Base-by-base conservation (phyloP, 2,113 vertebrate genomes). In the Pitta sordida region DNA sequence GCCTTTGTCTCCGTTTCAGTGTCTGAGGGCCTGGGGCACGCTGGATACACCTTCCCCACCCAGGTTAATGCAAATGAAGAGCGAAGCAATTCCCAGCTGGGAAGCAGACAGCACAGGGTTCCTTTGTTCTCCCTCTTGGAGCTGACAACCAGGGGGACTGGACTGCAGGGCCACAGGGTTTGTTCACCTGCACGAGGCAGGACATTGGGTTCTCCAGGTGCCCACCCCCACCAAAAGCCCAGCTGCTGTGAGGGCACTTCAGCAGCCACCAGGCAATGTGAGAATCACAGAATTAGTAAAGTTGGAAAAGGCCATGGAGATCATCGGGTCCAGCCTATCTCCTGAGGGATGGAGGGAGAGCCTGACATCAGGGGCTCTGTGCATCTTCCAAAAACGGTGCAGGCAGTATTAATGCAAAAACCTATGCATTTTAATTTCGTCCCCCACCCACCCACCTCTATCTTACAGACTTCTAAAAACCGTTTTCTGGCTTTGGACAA, bases 21-120 rank as follows among this genome's bases (percentile, higher is more conserved):
- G 91, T 88, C 82, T 69, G 44, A 74, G 63, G 55, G 95, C 93
- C 84, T 26, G 70, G 70, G 93, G 93, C 96, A 85, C 55, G 90
- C 88, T 27, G 64, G n/a, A 60, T 14, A 56, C 63, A 90, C 75
- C 78, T 74, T 94, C 93, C 78, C 94, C 56, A 1, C 75, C 89
- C 93, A 94, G 55, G 46, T 29, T 22, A 51, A 77, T 79, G 91
- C 75, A 94, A 93, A 91, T 13, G 49, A 82, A 32, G 46, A 86
- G 67, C 79, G 60, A 13, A 37, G 71, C 78, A 51, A 26, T 34
- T 87, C 91, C 93, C 95, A 79, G 27, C 80, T 39, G 94, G 77
- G 77, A 55, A 89, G 86, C 55, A 86, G 75, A 69, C 69, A 39
- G 67, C 39, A 62, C 18, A 5, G 71, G 44, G 59, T 6, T 41